Conservation (phyloP, 2,797 vertebrate species). For the Myripristis murdjan region DNA sequence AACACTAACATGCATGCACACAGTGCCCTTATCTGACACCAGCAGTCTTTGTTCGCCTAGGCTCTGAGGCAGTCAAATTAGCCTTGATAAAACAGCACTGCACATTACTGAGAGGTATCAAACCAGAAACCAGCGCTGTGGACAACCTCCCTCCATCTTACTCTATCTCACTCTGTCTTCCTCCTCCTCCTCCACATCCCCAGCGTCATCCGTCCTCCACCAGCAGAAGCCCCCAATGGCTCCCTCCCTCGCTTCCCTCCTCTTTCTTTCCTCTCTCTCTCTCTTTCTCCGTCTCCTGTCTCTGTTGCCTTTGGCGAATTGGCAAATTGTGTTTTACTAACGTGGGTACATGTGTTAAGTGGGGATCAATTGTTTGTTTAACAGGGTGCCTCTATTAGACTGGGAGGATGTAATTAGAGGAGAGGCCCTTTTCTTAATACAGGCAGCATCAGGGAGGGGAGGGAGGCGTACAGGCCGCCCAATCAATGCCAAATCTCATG, state of each 20-base stretch:
- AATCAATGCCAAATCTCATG: constrained; percentile 87
- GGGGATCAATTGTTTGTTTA: constrained; percentile 91
- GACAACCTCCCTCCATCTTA: constrained; percentile 36
- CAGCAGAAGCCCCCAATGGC: constrained; percentile 69
- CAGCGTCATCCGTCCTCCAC: constrained; percentile 42
- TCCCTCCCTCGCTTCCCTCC: constrained; percentile 57
- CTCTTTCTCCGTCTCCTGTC: constrained; percentile 69
- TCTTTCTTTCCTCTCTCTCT: constrained; percentile 56
- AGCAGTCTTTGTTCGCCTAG: constrained; percentile 85
- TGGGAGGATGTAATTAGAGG: constrained; percentile 90
- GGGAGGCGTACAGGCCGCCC: constrained; percentile 67
- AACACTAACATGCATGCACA: constrained; percentile 56
- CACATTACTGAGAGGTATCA: constrained; percentile 66
- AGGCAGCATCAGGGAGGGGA: constrained; percentile 65
- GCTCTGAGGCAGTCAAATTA: constrained; percentile 85
- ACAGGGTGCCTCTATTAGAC: constrained; percentile 89
- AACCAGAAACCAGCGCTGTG: constrained; percentile 65
- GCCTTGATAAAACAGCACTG: constrained; percentile 82
- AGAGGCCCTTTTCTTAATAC: constrained; percentile 82
- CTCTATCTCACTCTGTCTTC: constrained; percentile 54
- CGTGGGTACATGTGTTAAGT: constrained; percentile 89
- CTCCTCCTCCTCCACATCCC: constrained; percentile 2
- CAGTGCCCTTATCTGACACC: constrained; percentile 69
- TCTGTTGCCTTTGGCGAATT: constrained; percentile 91
- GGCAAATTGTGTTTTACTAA: constrained; percentile 92